Conservation (phyloP, 2,113 vertebrate genomes). For the Pomatorhinus ruficollis region DNA sequence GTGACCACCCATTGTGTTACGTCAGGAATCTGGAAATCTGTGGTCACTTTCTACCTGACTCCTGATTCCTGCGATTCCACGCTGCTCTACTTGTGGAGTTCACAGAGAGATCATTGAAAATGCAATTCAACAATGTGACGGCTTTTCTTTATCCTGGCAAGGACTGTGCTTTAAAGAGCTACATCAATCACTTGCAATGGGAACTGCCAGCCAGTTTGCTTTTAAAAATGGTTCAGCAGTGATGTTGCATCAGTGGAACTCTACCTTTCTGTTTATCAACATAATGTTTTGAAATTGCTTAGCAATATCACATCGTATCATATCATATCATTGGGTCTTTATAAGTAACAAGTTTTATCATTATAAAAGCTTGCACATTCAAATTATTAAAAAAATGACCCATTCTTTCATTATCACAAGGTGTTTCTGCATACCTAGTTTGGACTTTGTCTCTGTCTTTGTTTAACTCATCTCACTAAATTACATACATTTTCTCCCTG, state of each 20-base stretch:
- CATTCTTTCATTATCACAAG: neutral
- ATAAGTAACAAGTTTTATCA: neutral
- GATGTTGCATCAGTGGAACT: neutral
- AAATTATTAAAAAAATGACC: neutral
- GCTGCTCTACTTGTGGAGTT: neutral
- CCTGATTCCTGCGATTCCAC: neutral
- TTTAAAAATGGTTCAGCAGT: neutral
- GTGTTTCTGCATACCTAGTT: neutral
- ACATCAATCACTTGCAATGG: neutral
- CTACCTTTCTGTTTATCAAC: neutral
- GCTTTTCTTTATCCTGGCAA: neutral
- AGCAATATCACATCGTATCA: neutral
- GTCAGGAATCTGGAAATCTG: neutral
- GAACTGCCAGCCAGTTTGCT: neutral
- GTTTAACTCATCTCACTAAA: neutral
- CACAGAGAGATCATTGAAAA: neutral
- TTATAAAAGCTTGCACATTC: neutral
- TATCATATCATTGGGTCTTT: neutral
- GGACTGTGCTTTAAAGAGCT: neutral
- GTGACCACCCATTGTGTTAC: rapidly evolving
- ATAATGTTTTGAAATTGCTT: neutral
- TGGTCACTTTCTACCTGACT: neutral
- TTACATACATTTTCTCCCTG: neutral
- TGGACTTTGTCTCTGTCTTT: neutral
- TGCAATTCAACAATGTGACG: rapidly evolving